Evolutionary conservation across 2,888 invertebrate species (phyloP).

Genomic region (Acleris laterana): DNA sequence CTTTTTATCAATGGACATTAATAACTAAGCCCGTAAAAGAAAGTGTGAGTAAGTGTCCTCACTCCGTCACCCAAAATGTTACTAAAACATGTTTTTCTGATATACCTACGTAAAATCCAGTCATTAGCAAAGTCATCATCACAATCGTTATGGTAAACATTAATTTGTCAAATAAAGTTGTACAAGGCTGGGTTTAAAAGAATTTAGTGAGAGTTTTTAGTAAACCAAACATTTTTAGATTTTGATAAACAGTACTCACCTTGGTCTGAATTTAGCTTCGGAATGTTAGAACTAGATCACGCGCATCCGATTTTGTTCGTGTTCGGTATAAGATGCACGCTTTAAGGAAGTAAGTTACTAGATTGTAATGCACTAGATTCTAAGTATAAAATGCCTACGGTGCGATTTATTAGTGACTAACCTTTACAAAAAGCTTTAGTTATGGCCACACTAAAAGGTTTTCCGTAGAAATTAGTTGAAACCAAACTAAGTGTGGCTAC

Average conservation of each 20-base stretch:
- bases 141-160: constrained; percentile 41
- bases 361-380: too few species aligned
- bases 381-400: too few species aligned
- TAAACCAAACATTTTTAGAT: constrained; percentile 3
- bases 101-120: constrained; percentile 45
- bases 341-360: too few species aligned
- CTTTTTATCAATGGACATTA: constrained; percentile 23
- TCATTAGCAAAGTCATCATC: constrained; percentile 41
- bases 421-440: too few species aligned
- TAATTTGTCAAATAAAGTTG: constrained; percentile 48
- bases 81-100: constrained; percentile 25
- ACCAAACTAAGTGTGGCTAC: too few species aligned
- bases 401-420: too few species aligned
- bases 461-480: too few species aligned
- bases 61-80: constrained; percentile 23
- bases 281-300: constrained; percentile 2
- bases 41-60: constrained; percentile 21
- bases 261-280: background rate
- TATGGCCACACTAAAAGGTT: too few species aligned
- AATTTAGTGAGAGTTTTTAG: constrained; percentile 30
- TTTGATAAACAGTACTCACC: constrained; percentile 12
- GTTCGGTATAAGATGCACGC: background rate
- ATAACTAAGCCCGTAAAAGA: constrained; percentile 20
- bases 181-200: constrained; percentile 43
- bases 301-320: background rate